Base-by-base conservation (phyloP, 2,888 invertebrate species). In the Zeuzera pyrina region DNA sequence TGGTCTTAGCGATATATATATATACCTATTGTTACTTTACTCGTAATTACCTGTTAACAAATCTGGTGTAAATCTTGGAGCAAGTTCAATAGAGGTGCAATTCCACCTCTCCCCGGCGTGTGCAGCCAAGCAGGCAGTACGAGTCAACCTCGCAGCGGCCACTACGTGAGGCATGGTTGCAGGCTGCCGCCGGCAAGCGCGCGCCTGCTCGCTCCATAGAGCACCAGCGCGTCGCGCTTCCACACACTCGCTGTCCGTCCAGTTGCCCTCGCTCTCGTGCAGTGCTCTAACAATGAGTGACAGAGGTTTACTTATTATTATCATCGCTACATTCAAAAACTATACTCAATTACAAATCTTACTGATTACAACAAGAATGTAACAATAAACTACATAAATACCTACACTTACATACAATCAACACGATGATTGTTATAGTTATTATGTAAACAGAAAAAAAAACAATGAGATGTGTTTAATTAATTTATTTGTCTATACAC, bases 51-150 rank as follows among this genome's bases (percentile, higher is more conserved):
- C 93, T 76, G 90, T 87, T 2, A 90, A 87, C 42, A 94, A 74
- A 66, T 94, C 94, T 4, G 91, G 89, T n/a, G 89, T 86, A 46
- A 89, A 87, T 47, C 85, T 85, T 0, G 94, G 94, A 1, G 92
- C 91, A 12, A 83, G 79, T 24, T 86, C 85, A 31, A 93, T 85
- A 26, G 91, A 89, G 36, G 92, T 91, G 72, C 94, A 94, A 74
- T 94, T 94, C 94, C 94, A 94, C 36, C 93, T 78, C 40, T 91
- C 85, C 49, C 91, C 87, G 14, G 85, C 81, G 69, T 93, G 92
- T 13, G 90, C 85, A 41, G 84, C 72, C 63, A 89, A 89, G 68
- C 94, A 94, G 29, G 90, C 88, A 39, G 86, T 74, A 30, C 88
- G 85, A 3, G 92, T 87, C 35, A 89, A 77, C 22, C 85, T 78